These are phyloP conservation scores for Pedionomus torquatus DNA, from an alignment of 2,113 vertebrate genomes.

Conservation along the genomic window DNA sequence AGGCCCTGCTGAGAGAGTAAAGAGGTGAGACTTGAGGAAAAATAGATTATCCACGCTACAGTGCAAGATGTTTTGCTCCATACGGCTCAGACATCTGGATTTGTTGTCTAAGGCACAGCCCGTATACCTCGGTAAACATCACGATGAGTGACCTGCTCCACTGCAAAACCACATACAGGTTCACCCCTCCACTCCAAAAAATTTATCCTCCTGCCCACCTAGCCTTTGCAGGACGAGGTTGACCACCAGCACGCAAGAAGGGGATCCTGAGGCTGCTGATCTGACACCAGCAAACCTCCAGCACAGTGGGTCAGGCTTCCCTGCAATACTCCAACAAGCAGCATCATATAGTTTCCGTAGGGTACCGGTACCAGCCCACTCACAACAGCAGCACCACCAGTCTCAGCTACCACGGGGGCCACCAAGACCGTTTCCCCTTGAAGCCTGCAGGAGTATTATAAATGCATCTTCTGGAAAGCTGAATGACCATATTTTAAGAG, in stretches of 20 bases:
- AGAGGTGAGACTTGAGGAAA: neutral
- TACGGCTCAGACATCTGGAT: neutral
- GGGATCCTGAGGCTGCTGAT: neutral
- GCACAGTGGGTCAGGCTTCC: neutral
- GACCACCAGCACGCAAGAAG: neutral
- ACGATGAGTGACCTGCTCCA: accelerated
- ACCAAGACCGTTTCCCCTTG: accelerated
- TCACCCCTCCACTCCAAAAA: neutral
- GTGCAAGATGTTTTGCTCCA: neutral
- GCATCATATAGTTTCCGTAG: accelerated
- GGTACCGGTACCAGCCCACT: neutral
- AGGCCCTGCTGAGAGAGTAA: neutral
- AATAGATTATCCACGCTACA: neutral
- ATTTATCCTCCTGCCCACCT: neutral
- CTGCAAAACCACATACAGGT: accelerated
- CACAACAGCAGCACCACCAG: neutral
- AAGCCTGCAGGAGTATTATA: neutral
- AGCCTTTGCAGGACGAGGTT: neutral
- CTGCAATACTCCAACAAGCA: neutral
- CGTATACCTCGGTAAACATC: neutral
- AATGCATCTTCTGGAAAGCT: neutral
- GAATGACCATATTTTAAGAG: neutral
- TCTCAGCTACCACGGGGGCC: accelerated
- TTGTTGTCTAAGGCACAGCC: neutral
- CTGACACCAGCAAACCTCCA: neutral